phyloP scores from a whole-genome alignment of 2,797 vertebrate genomes.

The Enteromius radiatus region DNA sequence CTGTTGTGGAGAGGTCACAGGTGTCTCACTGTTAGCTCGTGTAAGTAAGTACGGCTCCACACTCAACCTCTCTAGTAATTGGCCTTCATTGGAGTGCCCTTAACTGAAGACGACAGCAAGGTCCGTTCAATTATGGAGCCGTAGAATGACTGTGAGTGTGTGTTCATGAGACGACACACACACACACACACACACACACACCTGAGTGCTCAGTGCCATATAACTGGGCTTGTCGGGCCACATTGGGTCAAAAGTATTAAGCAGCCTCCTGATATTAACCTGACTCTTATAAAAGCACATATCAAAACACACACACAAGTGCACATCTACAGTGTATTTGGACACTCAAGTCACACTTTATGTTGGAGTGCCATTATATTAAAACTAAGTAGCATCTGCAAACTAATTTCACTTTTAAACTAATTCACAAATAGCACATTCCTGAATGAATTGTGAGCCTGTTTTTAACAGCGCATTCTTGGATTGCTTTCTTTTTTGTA shows the following conservation, averaged over 20 bases:
- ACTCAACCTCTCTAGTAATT: constrained; percentile 69
- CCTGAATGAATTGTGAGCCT: background rate
- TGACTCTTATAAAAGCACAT: constrained; percentile 33
- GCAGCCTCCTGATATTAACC: constrained; percentile 43
- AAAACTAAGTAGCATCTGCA: background rate
- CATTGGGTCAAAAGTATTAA: constrained; percentile 29
- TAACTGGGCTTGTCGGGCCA: constrained; percentile 30
- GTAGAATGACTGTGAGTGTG: constrained; percentile 41
- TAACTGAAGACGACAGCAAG: constrained; percentile 71
- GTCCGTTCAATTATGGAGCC: constrained; percentile 69
- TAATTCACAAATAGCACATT: background rate
- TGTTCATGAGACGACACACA: constrained; percentile 32
- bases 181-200: constrained; percentile 35
- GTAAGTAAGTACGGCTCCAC: constrained; percentile 36
- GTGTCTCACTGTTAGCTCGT: constrained; percentile 37
- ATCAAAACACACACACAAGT: constrained; percentile 19
- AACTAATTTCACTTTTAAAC: background rate
- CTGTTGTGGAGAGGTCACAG: constrained; percentile 46
- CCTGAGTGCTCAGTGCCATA: constrained; percentile 20
- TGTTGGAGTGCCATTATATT: background rate
- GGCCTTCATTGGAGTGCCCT: constrained; percentile 76
- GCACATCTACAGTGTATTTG: background rate
- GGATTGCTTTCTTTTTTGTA: background rate
- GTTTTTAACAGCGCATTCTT: background rate
- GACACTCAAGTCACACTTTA: background rate